Evolutionary conservation across 53 echinoderm and acorn worm genomes (phyloP), one percentile per base, ranked within the genome.

Genomic region (Arbacia lixula): DNA sequence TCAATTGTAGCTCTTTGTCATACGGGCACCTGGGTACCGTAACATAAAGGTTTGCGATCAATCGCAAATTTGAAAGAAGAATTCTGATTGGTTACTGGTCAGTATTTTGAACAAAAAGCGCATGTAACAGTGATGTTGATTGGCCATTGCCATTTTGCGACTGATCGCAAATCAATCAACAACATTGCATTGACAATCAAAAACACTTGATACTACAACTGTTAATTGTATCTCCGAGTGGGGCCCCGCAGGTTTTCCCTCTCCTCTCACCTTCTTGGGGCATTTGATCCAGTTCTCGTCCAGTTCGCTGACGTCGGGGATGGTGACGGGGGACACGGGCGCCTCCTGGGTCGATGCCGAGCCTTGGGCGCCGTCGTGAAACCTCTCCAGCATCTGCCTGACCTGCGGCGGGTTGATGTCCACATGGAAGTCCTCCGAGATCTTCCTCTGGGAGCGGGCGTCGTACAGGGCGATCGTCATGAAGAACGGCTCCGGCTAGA

Each of bases 401-500:
- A 99, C 91, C 20, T 37, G 34, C 11, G 84, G 80, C 28, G 86
- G 80, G 87, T 99, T 99, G 60, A 95, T 50, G 83, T 99, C 94
- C 4, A 99, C 66, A 53, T 90, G 92, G 68, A 99, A 91, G 75
- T 99, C 99, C 56, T 99, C 95, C 0, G 99, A 99, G 40, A 99
- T 85, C 85, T 99, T 99, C 6, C 87, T 63, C 61, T 88, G 90
- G 86, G 94, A 73, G 11, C 91, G 90, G 56, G 89, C 99, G 49
- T 99, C 99, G 43, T 86, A 99, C 60, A 99, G 86, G 11, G 99
- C 91, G 67, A 99, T 32, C 20, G 90, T 85, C 72, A 88, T 83
- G 66, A 88, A 99, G 89, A 99, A 99, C 14, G 94, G 99, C 62
- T 99, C 99, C 60, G 95, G 83, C 99, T 99, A 64, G 24, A 61